These are phyloP conservation scores for Antitype chi DNA, from an alignment of 2,888 invertebrate genomes.

Conservation along the genomic window DNA sequence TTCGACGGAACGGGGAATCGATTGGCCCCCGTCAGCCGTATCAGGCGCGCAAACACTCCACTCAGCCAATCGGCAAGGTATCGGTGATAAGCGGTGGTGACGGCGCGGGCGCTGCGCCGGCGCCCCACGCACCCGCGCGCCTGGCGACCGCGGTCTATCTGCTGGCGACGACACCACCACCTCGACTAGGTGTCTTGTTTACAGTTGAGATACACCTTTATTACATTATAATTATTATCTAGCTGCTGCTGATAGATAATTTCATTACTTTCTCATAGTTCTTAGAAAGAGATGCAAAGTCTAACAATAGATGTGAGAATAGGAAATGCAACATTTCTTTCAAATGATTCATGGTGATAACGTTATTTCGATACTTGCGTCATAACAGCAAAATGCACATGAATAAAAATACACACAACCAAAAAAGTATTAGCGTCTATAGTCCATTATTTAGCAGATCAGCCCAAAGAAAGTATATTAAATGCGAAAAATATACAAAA, in stretches of 20 bases:
- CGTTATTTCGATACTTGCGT: constrained; percentile 16
- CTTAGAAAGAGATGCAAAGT: constrained; percentile 2
- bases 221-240: constrained; percentile 86
- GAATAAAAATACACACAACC: background rate
- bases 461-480: constrained; percentile 7
- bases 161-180: constrained; percentile 78
- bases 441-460: background rate
- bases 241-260: constrained; percentile 79
- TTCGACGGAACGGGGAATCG: constrained; percentile 85
- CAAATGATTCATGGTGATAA: constrained; percentile 40
- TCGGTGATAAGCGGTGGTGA: constrained; percentile 79
- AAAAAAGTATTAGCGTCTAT: background rate
- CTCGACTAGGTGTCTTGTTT: constrained; percentile 81
- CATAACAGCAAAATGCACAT: background rate
- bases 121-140: constrained; percentile 60
- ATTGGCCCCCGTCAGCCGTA: constrained; percentile 86
- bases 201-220: constrained; percentile 87
- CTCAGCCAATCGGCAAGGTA: constrained; percentile 85
- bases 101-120: constrained; percentile 66
- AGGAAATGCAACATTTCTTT: constrained; percentile 20
- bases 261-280: constrained; percentile 73
- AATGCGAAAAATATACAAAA: constrained; percentile 46
- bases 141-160: constrained; percentile 77
- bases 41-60: constrained; percentile 88
- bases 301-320: background rate